phyloP scores from a whole-genome alignment of 2,113 vertebrate species.

The Scomber scombrus region DNA sequence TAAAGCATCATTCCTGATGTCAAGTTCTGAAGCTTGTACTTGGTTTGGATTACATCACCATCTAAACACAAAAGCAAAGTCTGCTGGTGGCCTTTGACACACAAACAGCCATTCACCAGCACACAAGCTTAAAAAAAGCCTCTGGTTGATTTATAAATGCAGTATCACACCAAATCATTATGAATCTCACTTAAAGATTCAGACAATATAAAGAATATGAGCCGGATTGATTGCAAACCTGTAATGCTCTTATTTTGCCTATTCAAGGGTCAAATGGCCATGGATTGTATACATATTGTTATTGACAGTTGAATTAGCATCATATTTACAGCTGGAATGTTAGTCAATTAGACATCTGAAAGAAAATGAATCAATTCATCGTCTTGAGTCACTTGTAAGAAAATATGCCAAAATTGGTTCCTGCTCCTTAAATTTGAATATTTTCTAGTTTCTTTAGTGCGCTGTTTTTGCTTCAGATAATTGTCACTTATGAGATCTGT shows the following conservation, averaged over 20 bases:
- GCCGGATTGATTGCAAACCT: neutral
- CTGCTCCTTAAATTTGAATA: no score
- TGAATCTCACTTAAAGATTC: neutral
- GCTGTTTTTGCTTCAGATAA: no score
- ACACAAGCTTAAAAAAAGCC: neutral
- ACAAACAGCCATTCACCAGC: conserved; percentile 1
- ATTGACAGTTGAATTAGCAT: no score
- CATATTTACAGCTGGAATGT: no score
- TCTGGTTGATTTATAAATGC: neutral
- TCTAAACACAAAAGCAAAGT: neutral
- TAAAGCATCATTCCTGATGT: neutral
- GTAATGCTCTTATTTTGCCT: neutral
- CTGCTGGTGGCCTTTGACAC: neutral
- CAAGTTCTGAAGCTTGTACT: no score
- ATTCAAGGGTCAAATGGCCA: neutral
- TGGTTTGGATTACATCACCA: neutral
- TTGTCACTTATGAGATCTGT: no score
- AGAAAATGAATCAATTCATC: no score
- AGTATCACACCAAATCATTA: neutral
- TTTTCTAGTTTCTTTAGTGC: no score
- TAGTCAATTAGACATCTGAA: no score
- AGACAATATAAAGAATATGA: neutral
- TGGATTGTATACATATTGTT: neutral
- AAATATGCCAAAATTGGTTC: no score
- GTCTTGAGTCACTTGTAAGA: no score